Evolutionary conservation across 2,113 vertebrate species (phyloP).

Genomic region (Pseudorhombus dupliciocellatus): DNA sequence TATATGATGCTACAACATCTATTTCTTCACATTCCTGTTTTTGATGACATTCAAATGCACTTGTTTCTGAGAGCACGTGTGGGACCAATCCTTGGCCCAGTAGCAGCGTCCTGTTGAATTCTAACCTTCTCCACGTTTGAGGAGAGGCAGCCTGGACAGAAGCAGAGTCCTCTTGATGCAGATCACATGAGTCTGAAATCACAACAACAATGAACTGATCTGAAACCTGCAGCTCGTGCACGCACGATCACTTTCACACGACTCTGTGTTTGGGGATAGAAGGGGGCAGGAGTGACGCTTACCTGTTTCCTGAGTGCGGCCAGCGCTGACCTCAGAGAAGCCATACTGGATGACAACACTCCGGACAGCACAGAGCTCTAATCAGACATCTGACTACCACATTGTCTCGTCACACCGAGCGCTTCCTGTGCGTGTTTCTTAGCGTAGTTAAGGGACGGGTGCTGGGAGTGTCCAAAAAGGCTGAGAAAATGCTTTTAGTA

Average conservation of each 20-base stretch:
- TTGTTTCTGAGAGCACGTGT: no score
- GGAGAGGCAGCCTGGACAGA: slow-evolving; percentile 35
- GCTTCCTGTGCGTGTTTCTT: neutral
- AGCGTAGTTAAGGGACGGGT: neutral
- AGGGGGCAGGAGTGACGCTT: slow-evolving; percentile 11
- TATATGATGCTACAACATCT: no score
- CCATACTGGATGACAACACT: slow-evolving; percentile 55
- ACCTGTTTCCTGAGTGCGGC: slow-evolving; percentile 58
- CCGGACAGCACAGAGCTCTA: accelerated
- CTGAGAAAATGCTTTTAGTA: neutral
- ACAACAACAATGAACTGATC: neutral
- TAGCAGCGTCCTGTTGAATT: neutral
- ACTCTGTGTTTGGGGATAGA: neutral
- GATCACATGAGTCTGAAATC: slow-evolving; percentile 54
- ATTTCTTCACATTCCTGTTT: neutral
- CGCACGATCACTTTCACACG: neutral
- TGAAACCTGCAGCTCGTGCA: neutral
- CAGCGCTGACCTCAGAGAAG: slow-evolving; percentile 56
- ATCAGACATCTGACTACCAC: neutral
- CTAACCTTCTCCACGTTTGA: slow-evolving; percentile 55
- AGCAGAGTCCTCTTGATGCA: slow-evolving; percentile 63
- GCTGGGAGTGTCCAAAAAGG: neutral
- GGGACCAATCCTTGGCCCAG: no score
- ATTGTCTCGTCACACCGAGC: neutral
- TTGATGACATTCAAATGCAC: neutral